Evolutionary conservation across 2,797 vertebrate species (phyloP).

Genomic region (Pempheris klunzingeri): DNA sequence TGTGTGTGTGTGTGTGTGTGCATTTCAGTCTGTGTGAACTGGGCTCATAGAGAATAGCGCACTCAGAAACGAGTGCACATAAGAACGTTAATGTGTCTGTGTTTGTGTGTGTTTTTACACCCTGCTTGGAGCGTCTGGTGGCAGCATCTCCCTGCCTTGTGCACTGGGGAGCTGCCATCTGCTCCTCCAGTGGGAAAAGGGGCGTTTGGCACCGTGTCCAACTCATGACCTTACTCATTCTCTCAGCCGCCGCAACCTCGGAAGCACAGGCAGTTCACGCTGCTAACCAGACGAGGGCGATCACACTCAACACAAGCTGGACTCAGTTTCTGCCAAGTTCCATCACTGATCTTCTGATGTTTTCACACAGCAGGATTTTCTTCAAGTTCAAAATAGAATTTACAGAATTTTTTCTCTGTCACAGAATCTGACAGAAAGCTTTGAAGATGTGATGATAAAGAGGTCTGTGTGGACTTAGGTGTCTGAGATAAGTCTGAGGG

Average conservation of each 20-base stretch:
- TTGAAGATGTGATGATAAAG: neutral
- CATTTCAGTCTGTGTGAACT: neutral
- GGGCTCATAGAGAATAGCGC: neutral
- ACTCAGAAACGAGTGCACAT: slow-evolving; percentile 19
- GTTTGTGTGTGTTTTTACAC: slow-evolving; percentile 60
- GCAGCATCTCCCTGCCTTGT: slow-evolving; percentile 68
- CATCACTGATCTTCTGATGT: slow-evolving; percentile 7
- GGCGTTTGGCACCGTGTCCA: slow-evolving; percentile 71
- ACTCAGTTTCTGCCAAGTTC: slow-evolving; percentile 8
- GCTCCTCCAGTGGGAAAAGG: slow-evolving; percentile 73
- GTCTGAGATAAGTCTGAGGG: neutral
- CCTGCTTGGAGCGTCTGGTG: slow-evolving; percentile 75
- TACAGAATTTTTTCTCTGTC: slow-evolving; percentile 2
- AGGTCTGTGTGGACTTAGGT: neutral
- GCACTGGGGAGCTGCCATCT: slow-evolving; percentile 80
- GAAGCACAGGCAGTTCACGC: slow-evolving; percentile 45
- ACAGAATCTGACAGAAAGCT: neutral
- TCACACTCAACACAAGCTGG: slow-evolving; percentile 58
- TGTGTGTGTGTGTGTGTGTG: no score
- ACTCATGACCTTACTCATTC: slow-evolving; percentile 69
- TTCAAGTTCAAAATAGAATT: neutral
- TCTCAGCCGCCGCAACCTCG: slow-evolving; percentile 26
- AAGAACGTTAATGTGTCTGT: slow-evolving; percentile 37
- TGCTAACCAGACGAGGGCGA: slow-evolving; percentile 70
- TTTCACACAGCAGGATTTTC: slow-evolving; percentile 19